Evolutionary conservation across 1,140 invertebrate genomes (phyloP).

Genomic region (Heterodera carotae): DNA sequence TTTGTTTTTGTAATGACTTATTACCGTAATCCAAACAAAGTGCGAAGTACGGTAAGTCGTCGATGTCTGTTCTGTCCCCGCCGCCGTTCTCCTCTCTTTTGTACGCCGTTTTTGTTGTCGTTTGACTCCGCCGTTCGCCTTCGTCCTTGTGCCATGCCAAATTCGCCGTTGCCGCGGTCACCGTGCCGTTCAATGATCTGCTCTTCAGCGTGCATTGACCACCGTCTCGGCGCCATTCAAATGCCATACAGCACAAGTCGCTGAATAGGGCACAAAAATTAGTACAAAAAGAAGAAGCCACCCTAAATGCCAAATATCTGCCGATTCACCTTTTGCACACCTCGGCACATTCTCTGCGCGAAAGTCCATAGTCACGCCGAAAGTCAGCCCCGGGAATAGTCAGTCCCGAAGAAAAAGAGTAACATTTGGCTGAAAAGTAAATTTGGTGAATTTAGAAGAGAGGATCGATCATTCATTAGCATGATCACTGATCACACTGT

Average conservation of each 20-base stretch:
- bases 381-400: conserved; percentile 48
- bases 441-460: background rate
- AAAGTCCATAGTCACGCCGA: conserved; percentile 44
- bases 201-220: conserved; percentile 50
- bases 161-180: conserved; percentile 23
- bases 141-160: too few relatives aligned
- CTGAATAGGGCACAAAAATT: conserved; percentile 3
- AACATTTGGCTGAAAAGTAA: conserved; percentile 34
- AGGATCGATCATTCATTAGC: too few relatives aligned
- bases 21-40: conserved; percentile 50
- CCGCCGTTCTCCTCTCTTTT: background rate
- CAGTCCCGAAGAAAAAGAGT: conserved; percentile 46
- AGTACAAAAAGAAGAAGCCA: too few relatives aligned
- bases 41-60: conserved; percentile 42
- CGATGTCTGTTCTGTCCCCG: background rate
- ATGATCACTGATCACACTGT: background rate
- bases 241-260: conserved; percentile 49
- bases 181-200: conserved; percentile 49
- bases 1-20: background rate
- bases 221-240: conserved; percentile 38
- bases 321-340: conserved; percentile 38
- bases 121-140: background rate
- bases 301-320: too few relatives aligned
- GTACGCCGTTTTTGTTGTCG: background rate
- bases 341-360: conserved; percentile 41